A percentile compares a stretch with the other conserved stretches of the same genome.
Conservation (phyloP, 2,113 vertebrate genomes). For the Tapirus terrestris region DNA sequence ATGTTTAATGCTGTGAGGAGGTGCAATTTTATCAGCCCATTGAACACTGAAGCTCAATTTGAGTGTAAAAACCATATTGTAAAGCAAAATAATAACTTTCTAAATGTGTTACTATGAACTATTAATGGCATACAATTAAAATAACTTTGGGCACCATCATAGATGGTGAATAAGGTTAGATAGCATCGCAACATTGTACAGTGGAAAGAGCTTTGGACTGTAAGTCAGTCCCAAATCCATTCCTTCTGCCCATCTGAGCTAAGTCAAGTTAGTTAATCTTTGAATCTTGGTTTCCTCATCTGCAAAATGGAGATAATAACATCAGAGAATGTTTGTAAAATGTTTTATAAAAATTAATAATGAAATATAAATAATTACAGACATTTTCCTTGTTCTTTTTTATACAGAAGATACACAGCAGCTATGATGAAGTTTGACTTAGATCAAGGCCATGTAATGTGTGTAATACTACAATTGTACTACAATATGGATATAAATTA, state of each 20-base stretch:
- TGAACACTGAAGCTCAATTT: slow-evolving; percentile 37
- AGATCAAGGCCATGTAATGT: slow-evolving; percentile 88
- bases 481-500: slow-evolving; percentile 92
- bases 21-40: slow-evolving; percentile 46
- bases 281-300: neutral
- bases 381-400: slow-evolving; percentile 3
- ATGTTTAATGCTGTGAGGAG: slow-evolving; percentile 26
- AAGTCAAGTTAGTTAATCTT: neutral
- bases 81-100: slow-evolving; percentile 60
- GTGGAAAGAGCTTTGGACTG: neutral
- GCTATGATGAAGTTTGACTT: slow-evolving; percentile 84
- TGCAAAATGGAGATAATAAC: neutral
- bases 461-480: slow-evolving; percentile 90
- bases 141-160: neutral
- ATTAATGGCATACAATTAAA: slow-evolving; percentile 25
- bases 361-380: slow-evolving; percentile 2
- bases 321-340: slow-evolving; percentile 27
- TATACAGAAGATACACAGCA: slow-evolving; percentile 59
- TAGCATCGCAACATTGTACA: neutral
- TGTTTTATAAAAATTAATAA: slow-evolving; percentile 41
- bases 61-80: neutral
- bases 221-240: neutral
- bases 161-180: neutral
- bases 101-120: neutral
- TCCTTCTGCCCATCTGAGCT: neutral